Conservation (phyloP, 2,888 invertebrate species). For the Atrina japonica region DNA sequence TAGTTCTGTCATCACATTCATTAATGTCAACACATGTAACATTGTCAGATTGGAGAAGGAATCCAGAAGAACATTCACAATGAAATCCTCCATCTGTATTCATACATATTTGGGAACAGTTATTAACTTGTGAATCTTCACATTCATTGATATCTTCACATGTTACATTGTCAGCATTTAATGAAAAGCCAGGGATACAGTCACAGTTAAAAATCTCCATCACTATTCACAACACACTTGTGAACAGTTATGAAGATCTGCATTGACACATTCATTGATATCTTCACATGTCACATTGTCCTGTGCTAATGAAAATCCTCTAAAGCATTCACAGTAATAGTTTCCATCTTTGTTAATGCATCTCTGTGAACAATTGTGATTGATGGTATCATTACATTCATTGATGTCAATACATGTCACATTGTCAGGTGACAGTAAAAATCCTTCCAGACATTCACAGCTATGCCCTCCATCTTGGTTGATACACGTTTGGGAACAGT, state of each 20-base stretch:
- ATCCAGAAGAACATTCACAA: no score
- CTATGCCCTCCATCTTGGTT: conserved; percentile 14
- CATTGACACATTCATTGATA: conserved; percentile 23
- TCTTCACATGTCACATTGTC: conserved; percentile 20
- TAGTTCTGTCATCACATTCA: no score
- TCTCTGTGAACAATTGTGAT: conserved; percentile 19
- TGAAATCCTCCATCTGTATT: conserved; percentile 8
- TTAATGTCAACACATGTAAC: no score
- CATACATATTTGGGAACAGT: conserved; percentile 15
- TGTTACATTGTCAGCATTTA: neutral
- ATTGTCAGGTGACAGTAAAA: conserved; percentile 6
- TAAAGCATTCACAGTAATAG: conserved; percentile 29
- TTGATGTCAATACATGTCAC: conserved; percentile 24
- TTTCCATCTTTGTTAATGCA: conserved; percentile 24
- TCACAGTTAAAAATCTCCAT: conserved; percentile 21
- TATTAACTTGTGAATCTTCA: neutral
- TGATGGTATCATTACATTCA: conserved; percentile 15
- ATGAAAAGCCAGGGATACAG: conserved; percentile 1
- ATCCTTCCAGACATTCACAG: conserved; percentile 27
- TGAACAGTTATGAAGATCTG: conserved; percentile 25
- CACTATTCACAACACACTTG: conserved; percentile 21
- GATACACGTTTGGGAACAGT: conserved; percentile 23
- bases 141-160: conserved; percentile 34
- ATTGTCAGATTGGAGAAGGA: no score
- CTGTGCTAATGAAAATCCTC: conserved; percentile 5